These are phyloP conservation scores for Drosophila sp. DNA, from an alignment of 1,140 invertebrate genomes.

Conservation along the genomic window DNA sequence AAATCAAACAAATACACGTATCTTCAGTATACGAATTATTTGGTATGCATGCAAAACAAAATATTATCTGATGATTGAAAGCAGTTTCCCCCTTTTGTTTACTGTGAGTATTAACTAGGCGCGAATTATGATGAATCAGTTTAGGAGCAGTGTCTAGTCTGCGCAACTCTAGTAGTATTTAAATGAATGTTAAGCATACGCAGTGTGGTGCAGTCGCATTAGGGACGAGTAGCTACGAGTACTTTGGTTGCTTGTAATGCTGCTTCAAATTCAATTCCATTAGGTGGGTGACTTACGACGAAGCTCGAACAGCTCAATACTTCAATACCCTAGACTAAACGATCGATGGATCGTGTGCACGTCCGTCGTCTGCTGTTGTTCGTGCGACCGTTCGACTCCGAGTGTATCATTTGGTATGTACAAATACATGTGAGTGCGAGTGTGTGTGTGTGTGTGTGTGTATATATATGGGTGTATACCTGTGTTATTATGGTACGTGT, in stretches of 20 bases:
- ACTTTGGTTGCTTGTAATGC: conserved; percentile 31
- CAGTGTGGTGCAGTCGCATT: conserved; percentile 47
- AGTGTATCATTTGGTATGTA: conserved; percentile 1
- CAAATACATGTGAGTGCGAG: background rate
- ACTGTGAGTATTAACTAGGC: conserved; percentile 53
- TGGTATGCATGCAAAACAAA: conserved; percentile 72
- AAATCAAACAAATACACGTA: conserved; percentile 53
- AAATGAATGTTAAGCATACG: conserved; percentile 61
- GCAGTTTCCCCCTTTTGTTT: conserved; percentile 61
- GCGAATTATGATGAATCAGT: conserved; percentile 70
- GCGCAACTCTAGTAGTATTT: conserved; percentile 23
- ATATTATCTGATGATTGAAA: conserved; percentile 75
- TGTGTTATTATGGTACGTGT: conserved; percentile 24
- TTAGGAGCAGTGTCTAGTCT: conserved; percentile 31
- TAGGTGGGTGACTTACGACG: conserved; percentile 50
- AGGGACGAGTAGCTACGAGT: background rate
- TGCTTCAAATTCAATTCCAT: conserved; percentile 31
- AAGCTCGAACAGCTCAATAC: conserved; percentile 53
- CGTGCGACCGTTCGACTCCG: conserved; percentile 15
- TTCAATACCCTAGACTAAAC: conserved; percentile 40
- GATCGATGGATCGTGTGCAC: conserved; percentile 65
- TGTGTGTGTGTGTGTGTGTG: background rate
- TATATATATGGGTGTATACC: conserved; percentile 14
- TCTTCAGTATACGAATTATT: conserved; percentile 24
- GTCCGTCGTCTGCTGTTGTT: conserved; percentile 40